phyloP scores from a whole-genome alignment of 1,140 invertebrate genomes.

The Meloidogyne floridensis region DNA sequence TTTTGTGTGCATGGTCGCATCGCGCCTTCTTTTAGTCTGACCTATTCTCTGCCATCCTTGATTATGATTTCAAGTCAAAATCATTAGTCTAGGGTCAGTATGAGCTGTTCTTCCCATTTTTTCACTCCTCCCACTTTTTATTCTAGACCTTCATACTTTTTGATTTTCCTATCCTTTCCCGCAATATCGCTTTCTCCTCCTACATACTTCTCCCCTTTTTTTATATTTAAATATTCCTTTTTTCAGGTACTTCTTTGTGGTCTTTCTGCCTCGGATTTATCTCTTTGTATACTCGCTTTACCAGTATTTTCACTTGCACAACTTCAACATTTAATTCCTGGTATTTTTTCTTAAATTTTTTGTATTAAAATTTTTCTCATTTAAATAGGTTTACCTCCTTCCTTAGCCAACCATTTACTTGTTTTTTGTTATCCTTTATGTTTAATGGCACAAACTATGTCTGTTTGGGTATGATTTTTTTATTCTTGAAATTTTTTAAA shows the following conservation, averaged over 20 bases:
- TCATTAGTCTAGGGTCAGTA: too few species aligned
- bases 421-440: constrained; percentile 60
- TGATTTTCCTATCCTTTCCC: not conserved
- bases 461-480: not conserved
- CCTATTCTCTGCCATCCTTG: too few species aligned
- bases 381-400: constrained; percentile 36
- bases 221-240: too few species aligned
- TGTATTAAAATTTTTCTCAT: too few species aligned
- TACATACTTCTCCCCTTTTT: too few species aligned
- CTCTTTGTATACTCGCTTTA: constrained; percentile 57
- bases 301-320: constrained; percentile 60
- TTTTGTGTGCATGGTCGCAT: too few species aligned
- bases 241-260: constrained; percentile 36
- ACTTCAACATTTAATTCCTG: constrained; percentile 54
- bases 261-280: constrained; percentile 46
- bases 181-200: too few species aligned
- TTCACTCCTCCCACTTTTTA: too few species aligned
- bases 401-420: constrained; percentile 49
- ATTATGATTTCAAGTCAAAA: too few species aligned
- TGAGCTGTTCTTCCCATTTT: too few species aligned
- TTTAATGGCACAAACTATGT: constrained; percentile 61
- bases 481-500: not conserved
- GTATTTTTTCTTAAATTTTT: constrained; percentile 23
- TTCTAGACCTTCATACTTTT: too few species aligned
- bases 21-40: too few species aligned